Percentiles rank a stretch among this genome's conserved stretches.
These are phyloP conservation scores for Drosophila setifemur DNA, from an alignment of 1,140 invertebrate genomes.

Conservation along the genomic window DNA sequence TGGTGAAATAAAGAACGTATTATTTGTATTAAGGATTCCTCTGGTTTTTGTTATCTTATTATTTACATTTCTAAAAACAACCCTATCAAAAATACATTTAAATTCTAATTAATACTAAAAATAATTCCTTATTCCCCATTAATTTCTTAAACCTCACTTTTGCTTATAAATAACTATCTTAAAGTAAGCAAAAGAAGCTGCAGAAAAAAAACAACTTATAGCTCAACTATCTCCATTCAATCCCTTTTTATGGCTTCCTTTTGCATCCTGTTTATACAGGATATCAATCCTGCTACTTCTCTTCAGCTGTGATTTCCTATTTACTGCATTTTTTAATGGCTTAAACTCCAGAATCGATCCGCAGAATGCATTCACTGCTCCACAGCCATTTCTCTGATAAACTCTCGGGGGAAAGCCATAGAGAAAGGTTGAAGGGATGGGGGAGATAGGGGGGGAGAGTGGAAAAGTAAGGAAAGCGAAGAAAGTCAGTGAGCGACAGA, in stretches of 20 bases:
- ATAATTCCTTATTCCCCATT: no score
- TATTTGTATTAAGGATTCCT: no score
- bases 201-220: not conserved
- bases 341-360: slow-evolving; percentile 26
- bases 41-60: no score
- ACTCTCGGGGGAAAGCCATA: slow-evolving; percentile 15
- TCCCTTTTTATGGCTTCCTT: slow-evolving; percentile 1
- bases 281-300: slow-evolving; percentile 4
- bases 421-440: slow-evolving; percentile 10
- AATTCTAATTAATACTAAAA: no score
- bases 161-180: no score
- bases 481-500: slow-evolving; percentile 29
- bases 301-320: slow-evolving; percentile 21
- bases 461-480: not conserved
- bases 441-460: not conserved
- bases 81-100: no score
- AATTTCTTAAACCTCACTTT: no score
- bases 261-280: slow-evolving; percentile 1
- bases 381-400: slow-evolving; percentile 28
- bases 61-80: no score
- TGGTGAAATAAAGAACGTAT: no score
- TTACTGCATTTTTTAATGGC: slow-evolving; percentile 37
- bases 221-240: not conserved
- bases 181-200: no score
- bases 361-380: slow-evolving; percentile 32